Conservation (phyloP, 1,140 invertebrate genomes). For the Bursaphelenchus mucronatus region DNA sequence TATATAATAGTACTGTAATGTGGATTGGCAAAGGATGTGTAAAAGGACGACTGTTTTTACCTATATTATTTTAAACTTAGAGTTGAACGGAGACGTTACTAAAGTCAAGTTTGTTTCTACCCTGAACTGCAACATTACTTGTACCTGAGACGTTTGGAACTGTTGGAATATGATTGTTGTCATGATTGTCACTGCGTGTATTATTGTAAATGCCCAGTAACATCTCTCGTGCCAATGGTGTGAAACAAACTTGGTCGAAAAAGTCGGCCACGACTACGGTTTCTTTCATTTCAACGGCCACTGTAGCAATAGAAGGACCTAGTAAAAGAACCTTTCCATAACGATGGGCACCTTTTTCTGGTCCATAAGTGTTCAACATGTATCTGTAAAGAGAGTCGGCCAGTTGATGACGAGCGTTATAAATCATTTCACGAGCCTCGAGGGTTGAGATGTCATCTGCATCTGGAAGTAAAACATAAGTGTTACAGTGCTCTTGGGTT, state of each 20-base stretch:
- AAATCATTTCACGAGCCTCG: slow-evolving; percentile 33
- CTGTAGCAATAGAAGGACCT: slow-evolving; percentile 58
- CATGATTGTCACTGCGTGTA: no score
- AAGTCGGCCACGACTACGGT: slow-evolving; percentile 59
- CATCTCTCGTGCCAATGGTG: slow-evolving; percentile 52
- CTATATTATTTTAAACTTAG: no score
- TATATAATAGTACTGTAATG: no score
- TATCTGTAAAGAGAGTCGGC: slow-evolving; percentile 59
- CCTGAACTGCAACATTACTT: no score
- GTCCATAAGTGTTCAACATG: slow-evolving; percentile 3
- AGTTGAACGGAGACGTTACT: no score
- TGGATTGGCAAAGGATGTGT: no score
- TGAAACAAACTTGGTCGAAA: slow-evolving; percentile 55
- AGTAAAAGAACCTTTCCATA: slow-evolving; percentile 51
- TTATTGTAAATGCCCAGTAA: slow-evolving; percentile 39
- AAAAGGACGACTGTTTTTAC: no score
- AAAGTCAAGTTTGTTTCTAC: no score
- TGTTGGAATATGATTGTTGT: no score
- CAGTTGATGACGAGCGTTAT: slow-evolving; percentile 43
- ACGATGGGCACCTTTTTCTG: slow-evolving; percentile 43
- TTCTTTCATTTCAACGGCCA: slow-evolving; percentile 60
- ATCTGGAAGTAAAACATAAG: slow-evolving; percentile 36
- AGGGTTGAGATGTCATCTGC: slow-evolving; percentile 48
- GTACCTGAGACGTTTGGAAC: no score
- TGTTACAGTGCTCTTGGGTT: no score